These are phyloP conservation scores for Calyptomena viridis DNA, from an alignment of 2,113 vertebrate species.

Conservation along the genomic window DNA sequence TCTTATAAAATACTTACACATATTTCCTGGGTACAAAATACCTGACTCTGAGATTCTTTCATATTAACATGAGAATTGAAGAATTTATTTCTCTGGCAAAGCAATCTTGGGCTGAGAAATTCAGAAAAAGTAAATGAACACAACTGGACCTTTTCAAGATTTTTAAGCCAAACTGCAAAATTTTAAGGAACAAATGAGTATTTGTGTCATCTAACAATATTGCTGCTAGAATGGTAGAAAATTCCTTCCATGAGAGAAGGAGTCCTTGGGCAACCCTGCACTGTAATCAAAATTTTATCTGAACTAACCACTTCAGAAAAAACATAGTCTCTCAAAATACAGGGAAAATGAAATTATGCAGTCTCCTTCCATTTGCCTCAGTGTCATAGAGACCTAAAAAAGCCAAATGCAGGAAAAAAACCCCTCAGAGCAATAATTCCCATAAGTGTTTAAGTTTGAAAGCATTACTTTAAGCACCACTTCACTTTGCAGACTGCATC, in stretches of 20 bases:
- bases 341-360: background rate
- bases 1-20: background rate
- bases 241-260: background rate
- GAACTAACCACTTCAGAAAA: background rate
- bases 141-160: background rate
- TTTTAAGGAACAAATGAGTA: background rate
- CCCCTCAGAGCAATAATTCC: background rate
- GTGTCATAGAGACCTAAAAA: background rate
- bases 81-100: background rate
- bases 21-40: background rate
- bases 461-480: background rate
- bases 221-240: background rate
- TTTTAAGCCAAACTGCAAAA: background rate
- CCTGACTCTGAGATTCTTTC: background rate
- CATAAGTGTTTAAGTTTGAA: background rate
- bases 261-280: background rate
- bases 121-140: background rate
- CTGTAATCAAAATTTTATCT: background rate
- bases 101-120: background rate
- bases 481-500: constrained; percentile 14
- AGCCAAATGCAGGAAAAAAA: background rate
- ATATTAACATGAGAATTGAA: background rate
- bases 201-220: background rate
- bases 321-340: background rate
- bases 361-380: background rate